Conservation (phyloP, 2,113 vertebrate species). For the Pluvianellus socialis region DNA sequence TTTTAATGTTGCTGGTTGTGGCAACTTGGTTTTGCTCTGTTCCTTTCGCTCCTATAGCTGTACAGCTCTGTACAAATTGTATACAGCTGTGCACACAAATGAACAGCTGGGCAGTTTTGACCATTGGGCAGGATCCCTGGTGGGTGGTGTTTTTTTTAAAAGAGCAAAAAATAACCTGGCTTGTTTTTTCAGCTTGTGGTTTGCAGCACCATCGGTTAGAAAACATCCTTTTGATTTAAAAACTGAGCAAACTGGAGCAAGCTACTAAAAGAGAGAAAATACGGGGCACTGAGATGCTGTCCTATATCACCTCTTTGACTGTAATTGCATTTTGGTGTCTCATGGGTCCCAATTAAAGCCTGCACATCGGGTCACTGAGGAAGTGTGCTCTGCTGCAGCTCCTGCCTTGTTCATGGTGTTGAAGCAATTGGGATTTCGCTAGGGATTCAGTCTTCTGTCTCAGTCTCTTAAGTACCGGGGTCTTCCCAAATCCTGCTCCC, state of each 20-base stretch:
- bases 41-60: background rate
- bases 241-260: background rate
- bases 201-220: background rate
- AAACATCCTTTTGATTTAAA: background rate
- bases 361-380: rapidly evolving
- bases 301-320: background rate
- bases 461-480: background rate
- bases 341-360: background rate
- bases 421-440: background rate
- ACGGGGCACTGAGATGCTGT: background rate
- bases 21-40: background rate
- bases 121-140: background rate
- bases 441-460: background rate
- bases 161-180: constrained; percentile 31
- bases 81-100: constrained; percentile 2
- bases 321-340: background rate
- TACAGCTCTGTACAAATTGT: background rate
- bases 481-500: background rate
- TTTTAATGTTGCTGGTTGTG: background rate
- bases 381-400: background rate
- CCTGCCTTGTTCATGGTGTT: background rate
- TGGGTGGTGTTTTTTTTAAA: background rate
- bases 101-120: constrained; percentile 14
- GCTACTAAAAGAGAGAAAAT: background rate
- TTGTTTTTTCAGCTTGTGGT: background rate